Conservation (phyloP, 2,113 vertebrate species). For the human (Homo sapiens) region GRCh38 chr5:78113001-78113500, state of each 20-base stretch:
- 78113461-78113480: constrained; percentile 87
- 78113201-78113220: constrained; percentile 85
- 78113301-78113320: constrained; percentile 84
- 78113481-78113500: constrained; percentile 81
- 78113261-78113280: constrained; percentile 84
- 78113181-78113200: constrained; percentile 82
- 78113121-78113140: constrained; percentile 85
- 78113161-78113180: constrained; percentile 83
- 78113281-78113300: constrained; percentile 81
- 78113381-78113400: constrained; percentile 89
- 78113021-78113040: constrained; percentile 98
- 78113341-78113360: constrained; percentile 87
- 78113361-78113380: constrained; percentile 88
- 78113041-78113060: constrained; percentile 98
- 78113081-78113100: constrained; percentile 89
- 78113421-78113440: constrained; percentile 87
- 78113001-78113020: constrained; percentile 98
- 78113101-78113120: constrained; percentile 87
- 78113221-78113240: constrained; percentile 86
- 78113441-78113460: constrained; percentile 85
- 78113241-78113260: constrained; percentile 85
- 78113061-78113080: constrained; percentile 89
- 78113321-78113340: constrained; percentile 87
- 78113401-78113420: constrained; percentile 85
- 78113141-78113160: constrained; percentile 82